Evolutionary conservation across 2,888 invertebrate species (phyloP).

Genomic region (Drosophila trichaetosa): DNA sequence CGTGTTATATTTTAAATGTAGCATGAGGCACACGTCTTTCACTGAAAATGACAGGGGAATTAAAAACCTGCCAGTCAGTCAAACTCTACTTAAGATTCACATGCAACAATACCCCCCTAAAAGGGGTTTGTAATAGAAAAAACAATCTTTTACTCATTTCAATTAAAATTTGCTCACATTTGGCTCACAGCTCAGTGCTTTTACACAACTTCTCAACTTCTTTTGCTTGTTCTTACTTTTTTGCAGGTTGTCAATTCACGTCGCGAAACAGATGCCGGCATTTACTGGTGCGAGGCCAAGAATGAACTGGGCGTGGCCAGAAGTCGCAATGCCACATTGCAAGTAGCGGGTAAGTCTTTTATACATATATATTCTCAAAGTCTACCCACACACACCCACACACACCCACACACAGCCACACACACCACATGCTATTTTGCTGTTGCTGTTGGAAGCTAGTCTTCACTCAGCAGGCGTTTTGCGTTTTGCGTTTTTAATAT

Average conservation of each 20-base stretch:
- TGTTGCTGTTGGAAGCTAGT: conserved; percentile 26
- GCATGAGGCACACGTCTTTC: not conserved
- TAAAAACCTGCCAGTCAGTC: not conserved
- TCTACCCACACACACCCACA: not conserved
- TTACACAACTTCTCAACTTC: conserved; percentile 28
- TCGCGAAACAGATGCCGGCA: conserved; percentile 90
- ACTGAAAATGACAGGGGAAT: not conserved
- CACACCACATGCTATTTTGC: conserved; percentile 18
- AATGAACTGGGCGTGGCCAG: conserved; percentile 92
- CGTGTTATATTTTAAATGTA: not conserved
- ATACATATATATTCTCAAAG: not conserved
- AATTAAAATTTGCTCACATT: conserved; percentile 63
- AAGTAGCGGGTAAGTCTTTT: conserved; percentile 91
- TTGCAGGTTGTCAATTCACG: conserved; percentile 90
- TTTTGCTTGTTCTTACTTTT: conserved; percentile 23
- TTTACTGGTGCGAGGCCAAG: conserved; percentile 95
- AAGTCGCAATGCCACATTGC: conserved; percentile 93
- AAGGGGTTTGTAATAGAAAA: conserved; percentile 18
- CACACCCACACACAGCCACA: not conserved
- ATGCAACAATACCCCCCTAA: not conserved
- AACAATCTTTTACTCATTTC: conserved; percentile 57
- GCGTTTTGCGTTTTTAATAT: conserved; percentile 74
- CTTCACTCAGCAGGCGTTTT: conserved; percentile 52
- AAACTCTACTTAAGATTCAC: not conserved
- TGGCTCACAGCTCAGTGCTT: conserved; percentile 26